Percentiles rank a stretch among this genome's conserved stretches.
Evolutionary conservation across 2,888 invertebrate species (phyloP).

Genomic region (Hybos culiciformis): DNA sequence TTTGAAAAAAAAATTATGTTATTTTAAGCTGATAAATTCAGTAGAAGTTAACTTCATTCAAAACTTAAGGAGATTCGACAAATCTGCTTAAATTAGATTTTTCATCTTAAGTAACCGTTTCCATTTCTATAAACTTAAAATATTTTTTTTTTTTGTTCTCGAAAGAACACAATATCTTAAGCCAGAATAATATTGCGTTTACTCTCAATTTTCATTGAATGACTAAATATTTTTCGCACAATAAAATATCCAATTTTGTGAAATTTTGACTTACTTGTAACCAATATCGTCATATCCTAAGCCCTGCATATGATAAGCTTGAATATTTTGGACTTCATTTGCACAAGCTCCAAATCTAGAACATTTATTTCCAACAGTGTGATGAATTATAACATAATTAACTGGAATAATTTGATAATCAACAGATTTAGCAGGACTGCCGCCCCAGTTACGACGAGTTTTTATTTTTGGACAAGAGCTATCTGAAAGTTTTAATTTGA

Average conservation of each 20-base stretch:
- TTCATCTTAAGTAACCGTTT: too few relatives aligned
- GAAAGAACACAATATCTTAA: too few relatives aligned
- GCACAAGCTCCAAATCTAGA: slow-evolving; percentile 36
- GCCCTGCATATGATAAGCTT: slow-evolving; percentile 39
- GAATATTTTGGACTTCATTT: slow-evolving; percentile 37
- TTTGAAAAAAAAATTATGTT: slow-evolving; percentile 6
- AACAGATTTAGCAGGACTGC: slow-evolving; percentile 34
- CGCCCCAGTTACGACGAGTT: slow-evolving; percentile 47
- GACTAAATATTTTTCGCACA: background rate
- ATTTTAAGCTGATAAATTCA: background rate
- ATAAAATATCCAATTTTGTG: background rate
- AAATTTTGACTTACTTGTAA: slow-evolving; percentile 38
- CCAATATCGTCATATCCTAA: slow-evolving; percentile 41
- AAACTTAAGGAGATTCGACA: too few relatives aligned
- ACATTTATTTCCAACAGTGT: slow-evolving; percentile 41
- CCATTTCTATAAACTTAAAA: too few relatives aligned
- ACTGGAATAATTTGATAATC: slow-evolving; percentile 46
- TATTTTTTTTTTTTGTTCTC: too few relatives aligned
- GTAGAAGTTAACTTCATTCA: too few relatives aligned
- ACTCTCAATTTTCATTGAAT: background rate
- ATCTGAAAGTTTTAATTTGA: too few relatives aligned
- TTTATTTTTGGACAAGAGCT: slow-evolving; percentile 45
- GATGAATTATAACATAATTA: slow-evolving; percentile 42
- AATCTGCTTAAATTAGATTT: too few relatives aligned
- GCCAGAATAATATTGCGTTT: too few relatives aligned